Base-by-base conservation (phyloP, 2,113 vertebrate genomes). In the Rhynchomys soricoides region DNA sequence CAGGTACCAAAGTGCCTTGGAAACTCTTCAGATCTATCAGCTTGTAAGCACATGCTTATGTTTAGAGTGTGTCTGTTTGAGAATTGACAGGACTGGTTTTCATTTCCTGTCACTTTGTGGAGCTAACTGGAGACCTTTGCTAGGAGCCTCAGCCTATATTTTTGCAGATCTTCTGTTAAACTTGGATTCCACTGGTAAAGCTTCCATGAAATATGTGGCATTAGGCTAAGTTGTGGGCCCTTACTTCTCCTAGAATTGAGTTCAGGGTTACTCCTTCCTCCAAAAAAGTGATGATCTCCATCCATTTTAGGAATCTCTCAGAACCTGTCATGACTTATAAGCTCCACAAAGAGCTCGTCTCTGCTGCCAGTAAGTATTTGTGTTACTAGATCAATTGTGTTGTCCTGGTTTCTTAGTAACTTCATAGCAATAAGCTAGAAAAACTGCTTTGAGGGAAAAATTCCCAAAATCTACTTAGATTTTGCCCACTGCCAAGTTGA, bases 311-410 rank as follows among this genome's bases (percentile, higher is more conserved):
- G 99, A 99, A 99, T 98, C 99, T 99, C 87, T 99, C 99, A 93
- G 99, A 99, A 97, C 99, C 99, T 3, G 98, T 99, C 96, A 99
- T 99, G 99, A 99, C 99, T 8, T 99, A 99, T 98, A 98, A 97
- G 96, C 99, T 99, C 62, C 99, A 99, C 98, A 99, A 99, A 98
- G 99, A 99, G 95, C 98, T 99, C 97, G 98, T 99, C 97, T 99
- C 98, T 93, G 99, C 99, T 98, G 99, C 99, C 98, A 99, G 99
- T 99, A 99, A 99, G 99, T 99, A 96, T 97, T 95, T 59, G 64
- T 73, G 17, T 90, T 93, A 74, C 90, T 75, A 85, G 31, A 59
- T 95, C 83, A 73, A 64, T 96, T 88, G 48, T 96, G 21, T 89
- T 95, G 57, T 86, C 11, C 79, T 96, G 75, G 31, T 75, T 95